Conservation (phyloP, 1,140 invertebrate species). For the Conus betulinus region DNA sequence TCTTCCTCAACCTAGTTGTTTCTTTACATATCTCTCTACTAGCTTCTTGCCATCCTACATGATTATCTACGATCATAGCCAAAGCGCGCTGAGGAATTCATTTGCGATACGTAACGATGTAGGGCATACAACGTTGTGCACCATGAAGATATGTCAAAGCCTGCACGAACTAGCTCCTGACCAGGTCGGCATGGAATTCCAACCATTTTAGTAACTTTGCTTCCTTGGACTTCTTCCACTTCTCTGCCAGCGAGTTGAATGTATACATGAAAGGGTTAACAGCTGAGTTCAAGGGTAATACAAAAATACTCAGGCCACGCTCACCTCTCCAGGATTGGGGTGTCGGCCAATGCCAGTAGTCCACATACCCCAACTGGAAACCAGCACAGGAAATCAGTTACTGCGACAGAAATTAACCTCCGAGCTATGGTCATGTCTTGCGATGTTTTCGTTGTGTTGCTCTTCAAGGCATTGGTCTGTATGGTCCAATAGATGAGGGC, state of each 20-base stretch:
- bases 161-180: too few species aligned
- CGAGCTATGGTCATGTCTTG: not conserved
- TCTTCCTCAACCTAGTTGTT: too few species aligned
- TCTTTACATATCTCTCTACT: too few species aligned
- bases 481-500: constrained; percentile 1
- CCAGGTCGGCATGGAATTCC: not conserved
- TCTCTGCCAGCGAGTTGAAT: not conserved
- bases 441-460: not conserved
- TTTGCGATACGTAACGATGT: too few species aligned
- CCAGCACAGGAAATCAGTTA: not conserved
- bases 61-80: too few species aligned
- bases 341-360: not conserved
- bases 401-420: not conserved
- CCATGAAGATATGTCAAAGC: too few species aligned
- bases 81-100: too few species aligned
- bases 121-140: too few species aligned
- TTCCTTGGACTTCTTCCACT: not conserved
- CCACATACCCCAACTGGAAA: not conserved
- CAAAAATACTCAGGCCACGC: not conserved
- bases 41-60: too few species aligned
- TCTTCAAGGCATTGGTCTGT: not conserved
- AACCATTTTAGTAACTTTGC: not conserved
- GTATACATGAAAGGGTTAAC: constrained; percentile 6
- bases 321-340: not conserved
- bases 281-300: not conserved